Evolutionary conservation across 2,113 vertebrate genomes (phyloP).

Genomic region (Tachuris rubrigastra): DNA sequence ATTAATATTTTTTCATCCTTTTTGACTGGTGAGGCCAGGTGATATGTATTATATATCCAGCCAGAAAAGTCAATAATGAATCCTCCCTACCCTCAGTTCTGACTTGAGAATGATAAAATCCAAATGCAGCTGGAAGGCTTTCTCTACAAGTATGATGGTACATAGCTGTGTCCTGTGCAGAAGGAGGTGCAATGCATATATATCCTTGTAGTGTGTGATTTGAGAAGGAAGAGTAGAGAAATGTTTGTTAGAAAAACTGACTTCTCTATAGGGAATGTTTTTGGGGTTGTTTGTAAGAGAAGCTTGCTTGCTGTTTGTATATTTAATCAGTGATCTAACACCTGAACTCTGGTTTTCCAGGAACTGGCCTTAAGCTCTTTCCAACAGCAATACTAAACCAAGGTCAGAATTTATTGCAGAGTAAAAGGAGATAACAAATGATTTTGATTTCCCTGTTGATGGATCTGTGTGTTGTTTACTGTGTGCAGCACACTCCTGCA

Average conservation of each 20-base stretch:
- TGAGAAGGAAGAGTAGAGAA: background rate
- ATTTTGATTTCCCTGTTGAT: background rate
- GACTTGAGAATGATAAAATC: background rate
- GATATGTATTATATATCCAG: background rate
- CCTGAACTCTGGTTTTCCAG: background rate
- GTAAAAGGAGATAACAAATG: background rate
- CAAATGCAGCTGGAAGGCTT: background rate
- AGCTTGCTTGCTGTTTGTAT: background rate
- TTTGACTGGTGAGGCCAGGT: background rate
- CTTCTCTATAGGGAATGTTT: background rate
- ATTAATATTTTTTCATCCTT: background rate
- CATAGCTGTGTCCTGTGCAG: fast-evolving
- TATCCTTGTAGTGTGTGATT: background rate
- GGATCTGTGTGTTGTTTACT: background rate
- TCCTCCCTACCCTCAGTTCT: background rate
- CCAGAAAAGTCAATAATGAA: background rate
- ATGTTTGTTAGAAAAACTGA: background rate
- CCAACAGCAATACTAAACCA: background rate
- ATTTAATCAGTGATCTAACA: background rate
- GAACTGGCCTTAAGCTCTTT: background rate
- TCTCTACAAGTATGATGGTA: background rate
- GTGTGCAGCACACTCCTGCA: background rate
- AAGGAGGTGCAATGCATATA: background rate
- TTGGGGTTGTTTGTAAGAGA: background rate
- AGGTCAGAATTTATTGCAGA: background rate